These are phyloP conservation scores for Phymatocera aterrima DNA, from an alignment of 2,888 invertebrate species.

Conservation along the genomic window DNA sequence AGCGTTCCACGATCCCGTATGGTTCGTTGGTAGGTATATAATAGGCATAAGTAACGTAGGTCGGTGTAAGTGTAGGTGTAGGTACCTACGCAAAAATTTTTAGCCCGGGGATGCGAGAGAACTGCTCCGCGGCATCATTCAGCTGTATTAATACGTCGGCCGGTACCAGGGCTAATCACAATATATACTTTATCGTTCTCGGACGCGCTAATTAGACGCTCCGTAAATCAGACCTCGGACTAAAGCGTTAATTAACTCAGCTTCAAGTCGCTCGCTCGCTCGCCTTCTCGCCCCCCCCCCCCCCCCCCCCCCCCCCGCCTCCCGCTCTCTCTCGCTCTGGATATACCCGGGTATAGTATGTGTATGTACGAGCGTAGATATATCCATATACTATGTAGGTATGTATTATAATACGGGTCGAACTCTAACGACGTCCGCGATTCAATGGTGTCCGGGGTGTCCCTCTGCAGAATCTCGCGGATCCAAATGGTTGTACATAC, in stretches of 20 bases:
- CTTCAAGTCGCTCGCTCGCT: constrained; percentile 55
- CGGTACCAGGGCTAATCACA: constrained; percentile 68
- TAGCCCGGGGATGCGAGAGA: constrained; percentile 1
- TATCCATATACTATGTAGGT: not conserved
- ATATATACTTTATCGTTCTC: constrained; percentile 73
- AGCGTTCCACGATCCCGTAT: too few relatives aligned
- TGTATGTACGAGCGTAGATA: not conserved
- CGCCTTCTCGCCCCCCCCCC: not conserved
- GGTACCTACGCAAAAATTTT: constrained; percentile 9
- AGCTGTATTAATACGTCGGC: constrained; percentile 42
- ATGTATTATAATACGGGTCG: constrained; percentile 13
- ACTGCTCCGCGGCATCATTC: constrained; percentile 31
- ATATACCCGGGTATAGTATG: not conserved
- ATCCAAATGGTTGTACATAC: constrained; percentile 10
- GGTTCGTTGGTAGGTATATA: not conserved
- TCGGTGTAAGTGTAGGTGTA: not conserved
- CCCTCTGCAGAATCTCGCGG: not conserved
- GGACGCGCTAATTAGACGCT: constrained; percentile 74
- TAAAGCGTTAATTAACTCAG: constrained; percentile 74
- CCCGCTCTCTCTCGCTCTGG: not conserved
- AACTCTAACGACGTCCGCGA: constrained; percentile 14
- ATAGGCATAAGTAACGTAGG: not conserved
- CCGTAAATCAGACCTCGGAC: constrained; percentile 74
- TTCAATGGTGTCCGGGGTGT: not conserved
- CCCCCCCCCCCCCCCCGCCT: not conserved